These are phyloP conservation scores for Amphiprion ocellaris DNA, from an alignment of 2,113 vertebrate genomes.

Conservation along the genomic window DNA sequence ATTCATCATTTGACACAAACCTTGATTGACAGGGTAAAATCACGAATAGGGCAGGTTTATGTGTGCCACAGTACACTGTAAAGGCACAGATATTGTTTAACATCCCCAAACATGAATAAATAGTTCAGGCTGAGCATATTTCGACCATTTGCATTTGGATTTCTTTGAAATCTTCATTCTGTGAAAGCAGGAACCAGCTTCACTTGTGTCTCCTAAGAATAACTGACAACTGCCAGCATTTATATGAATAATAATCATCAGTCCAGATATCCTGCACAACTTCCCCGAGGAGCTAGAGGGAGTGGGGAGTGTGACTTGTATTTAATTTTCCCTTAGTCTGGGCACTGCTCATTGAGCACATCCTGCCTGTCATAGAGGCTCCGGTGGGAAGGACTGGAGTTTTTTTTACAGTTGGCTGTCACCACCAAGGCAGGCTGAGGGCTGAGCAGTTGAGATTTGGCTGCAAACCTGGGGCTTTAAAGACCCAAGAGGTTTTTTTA, in stretches of 20 bases:
- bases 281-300: slow-evolving; percentile 13
- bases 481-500: slow-evolving; percentile 31
- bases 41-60: slow-evolving; percentile 14
- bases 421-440: slow-evolving; percentile 12
- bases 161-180: slow-evolving; percentile 7
- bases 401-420: slow-evolving; percentile 43
- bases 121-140: slow-evolving; percentile 11
- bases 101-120: background rate
- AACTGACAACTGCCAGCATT: slow-evolving; percentile 42
- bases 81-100: slow-evolving; percentile 14
- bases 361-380: slow-evolving; percentile 23
- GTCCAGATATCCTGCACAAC: slow-evolving; percentile 32
- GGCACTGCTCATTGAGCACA: slow-evolving; percentile 24
- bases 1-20: slow-evolving; percentile 16
- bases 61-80: background rate
- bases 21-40: slow-evolving; percentile 19
- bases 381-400: slow-evolving; percentile 9
- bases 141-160: background rate
- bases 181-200: slow-evolving; percentile 29
- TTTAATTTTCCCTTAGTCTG: slow-evolving; percentile 46
- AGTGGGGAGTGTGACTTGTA: slow-evolving; percentile 12
- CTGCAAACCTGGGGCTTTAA: slow-evolving; percentile 25
- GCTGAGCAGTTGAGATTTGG: slow-evolving; percentile 20
- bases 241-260: slow-evolving; percentile 28
- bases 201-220: slow-evolving; percentile 22